A percentile compares a stretch with the other conserved stretches of the same genome.
phyloP scores from a whole-genome alignment of 2,888 invertebrate genomes.

The Aphrophora alni region DNA sequence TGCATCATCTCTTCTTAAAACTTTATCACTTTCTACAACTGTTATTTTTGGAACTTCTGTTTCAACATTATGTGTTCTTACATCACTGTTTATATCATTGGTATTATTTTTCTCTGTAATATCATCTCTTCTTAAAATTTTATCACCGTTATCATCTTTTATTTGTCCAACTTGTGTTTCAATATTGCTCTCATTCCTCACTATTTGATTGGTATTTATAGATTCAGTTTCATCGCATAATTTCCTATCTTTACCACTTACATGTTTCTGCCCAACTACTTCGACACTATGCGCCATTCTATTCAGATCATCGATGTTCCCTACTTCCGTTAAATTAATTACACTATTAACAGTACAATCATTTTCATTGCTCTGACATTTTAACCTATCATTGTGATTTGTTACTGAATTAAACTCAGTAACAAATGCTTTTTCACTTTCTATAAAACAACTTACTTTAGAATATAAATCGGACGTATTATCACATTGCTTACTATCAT shows the following conservation, averaged over 20 bases:
- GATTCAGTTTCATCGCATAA: not conserved
- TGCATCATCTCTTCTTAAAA: too few species aligned
- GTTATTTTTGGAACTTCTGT: too few species aligned
- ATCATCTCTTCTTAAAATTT: not conserved
- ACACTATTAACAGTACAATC: not conserved
- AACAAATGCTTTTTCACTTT: not conserved
- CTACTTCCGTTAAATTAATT: not conserved
- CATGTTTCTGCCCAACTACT: not conserved
- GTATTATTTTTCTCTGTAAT: not conserved
- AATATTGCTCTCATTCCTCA: constrained; percentile 1
- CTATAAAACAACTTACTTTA: not conserved
- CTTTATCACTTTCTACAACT: too few species aligned
- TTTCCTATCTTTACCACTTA: not conserved
- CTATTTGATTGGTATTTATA: not conserved
- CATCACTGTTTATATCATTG: not conserved
- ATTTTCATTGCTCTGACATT: too few species aligned
- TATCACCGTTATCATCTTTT: not conserved
- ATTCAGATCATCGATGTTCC: not conserved
- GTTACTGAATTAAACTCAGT: not conserved
- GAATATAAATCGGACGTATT: not conserved
- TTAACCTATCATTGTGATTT: not conserved
- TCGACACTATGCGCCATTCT: not conserved
- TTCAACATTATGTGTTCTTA: too few species aligned
- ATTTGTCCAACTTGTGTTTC: not conserved
- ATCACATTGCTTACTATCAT: not conserved